Percentiles rank a stretch among this genome's conserved stretches.
These are phyloP conservation scores for Lamproptera curius DNA, from an alignment of 2,888 invertebrate genomes.

Conservation along the genomic window DNA sequence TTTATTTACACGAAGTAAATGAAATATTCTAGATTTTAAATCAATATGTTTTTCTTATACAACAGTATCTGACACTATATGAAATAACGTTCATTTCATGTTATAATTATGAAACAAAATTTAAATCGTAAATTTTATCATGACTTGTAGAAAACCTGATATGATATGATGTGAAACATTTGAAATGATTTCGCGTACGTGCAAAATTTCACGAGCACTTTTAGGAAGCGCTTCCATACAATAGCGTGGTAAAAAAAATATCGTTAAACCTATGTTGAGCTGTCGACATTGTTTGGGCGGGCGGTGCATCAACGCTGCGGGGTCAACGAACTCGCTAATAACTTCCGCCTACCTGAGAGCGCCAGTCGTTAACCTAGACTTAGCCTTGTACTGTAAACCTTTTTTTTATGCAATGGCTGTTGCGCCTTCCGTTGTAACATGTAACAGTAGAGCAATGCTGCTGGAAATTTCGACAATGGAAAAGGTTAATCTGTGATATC, in stretches of 20 bases:
- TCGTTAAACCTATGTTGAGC: slow-evolving; percentile 15
- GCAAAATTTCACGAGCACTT: slow-evolving; percentile 1
- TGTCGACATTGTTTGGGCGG: slow-evolving; percentile 54
- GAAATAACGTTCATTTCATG: no score
- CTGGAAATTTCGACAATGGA: no score
- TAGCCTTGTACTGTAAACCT: slow-evolving; percentile 24
- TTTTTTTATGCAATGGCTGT: slow-evolving; percentile 15
- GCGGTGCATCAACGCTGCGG: slow-evolving; percentile 39
- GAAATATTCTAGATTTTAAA: no score
- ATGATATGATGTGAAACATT: not conserved
- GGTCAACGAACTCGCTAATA: slow-evolving; percentile 66
- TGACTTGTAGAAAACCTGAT: not conserved
- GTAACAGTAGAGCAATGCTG: no score
- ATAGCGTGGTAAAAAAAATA: slow-evolving; percentile 23
- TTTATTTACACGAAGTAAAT: no score
- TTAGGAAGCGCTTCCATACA: not conserved
- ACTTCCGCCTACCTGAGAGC: slow-evolving; percentile 70
- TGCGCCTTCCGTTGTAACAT: slow-evolving; percentile 15
- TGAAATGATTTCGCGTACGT: not conserved
- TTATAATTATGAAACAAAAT: not conserved
- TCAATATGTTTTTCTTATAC: no score
- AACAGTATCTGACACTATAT: no score
- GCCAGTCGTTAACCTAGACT: slow-evolving; percentile 48
- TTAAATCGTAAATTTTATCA: not conserved
- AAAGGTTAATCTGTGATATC: no score